Evolutionary conservation across 2,113 vertebrate genomes (phyloP).

Genomic region (Laticauda colubrina): DNA sequence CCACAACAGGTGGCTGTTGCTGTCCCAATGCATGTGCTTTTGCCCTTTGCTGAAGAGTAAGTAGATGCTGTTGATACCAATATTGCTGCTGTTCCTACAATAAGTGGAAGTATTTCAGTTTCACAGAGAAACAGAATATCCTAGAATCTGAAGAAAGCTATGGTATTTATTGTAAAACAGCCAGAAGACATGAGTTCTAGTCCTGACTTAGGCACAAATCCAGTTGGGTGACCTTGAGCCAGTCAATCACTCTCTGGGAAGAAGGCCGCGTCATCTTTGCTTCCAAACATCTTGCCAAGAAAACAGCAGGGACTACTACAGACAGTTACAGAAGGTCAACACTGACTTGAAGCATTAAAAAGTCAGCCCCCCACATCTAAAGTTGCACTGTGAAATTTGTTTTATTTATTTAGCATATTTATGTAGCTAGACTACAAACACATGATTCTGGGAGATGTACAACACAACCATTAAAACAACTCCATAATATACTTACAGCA

Average conservation of each 20-base stretch:
- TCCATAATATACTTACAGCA: neutral
- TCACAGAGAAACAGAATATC: neutral
- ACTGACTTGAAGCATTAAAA: neutral
- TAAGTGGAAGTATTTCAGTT: slow-evolving; percentile 11
- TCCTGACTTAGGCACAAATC: neutral
- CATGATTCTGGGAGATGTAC: neutral
- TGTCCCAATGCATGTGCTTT: slow-evolving; percentile 75
- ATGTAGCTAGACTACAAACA: neutral
- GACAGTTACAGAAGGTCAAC: neutral
- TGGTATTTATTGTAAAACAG: neutral
- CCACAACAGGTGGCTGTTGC: slow-evolving; percentile 63
- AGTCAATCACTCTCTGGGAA: neutral
- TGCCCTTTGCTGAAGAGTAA: slow-evolving; percentile 85
- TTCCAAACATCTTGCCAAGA: neutral
- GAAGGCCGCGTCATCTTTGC: neutral
- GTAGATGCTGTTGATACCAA: slow-evolving; percentile 94
- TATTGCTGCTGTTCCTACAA: slow-evolving; percentile 90
- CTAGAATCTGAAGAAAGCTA: neutral
- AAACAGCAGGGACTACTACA: neutral
- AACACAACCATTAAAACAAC: neutral
- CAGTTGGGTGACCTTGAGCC: neutral
- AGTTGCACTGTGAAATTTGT: neutral
- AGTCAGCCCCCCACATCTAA: neutral
- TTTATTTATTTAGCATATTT: neutral
- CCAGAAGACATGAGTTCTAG: neutral